Conservation (phyloP, 2,113 vertebrate genomes). For the Oncorhynchus mykiss region DNA sequence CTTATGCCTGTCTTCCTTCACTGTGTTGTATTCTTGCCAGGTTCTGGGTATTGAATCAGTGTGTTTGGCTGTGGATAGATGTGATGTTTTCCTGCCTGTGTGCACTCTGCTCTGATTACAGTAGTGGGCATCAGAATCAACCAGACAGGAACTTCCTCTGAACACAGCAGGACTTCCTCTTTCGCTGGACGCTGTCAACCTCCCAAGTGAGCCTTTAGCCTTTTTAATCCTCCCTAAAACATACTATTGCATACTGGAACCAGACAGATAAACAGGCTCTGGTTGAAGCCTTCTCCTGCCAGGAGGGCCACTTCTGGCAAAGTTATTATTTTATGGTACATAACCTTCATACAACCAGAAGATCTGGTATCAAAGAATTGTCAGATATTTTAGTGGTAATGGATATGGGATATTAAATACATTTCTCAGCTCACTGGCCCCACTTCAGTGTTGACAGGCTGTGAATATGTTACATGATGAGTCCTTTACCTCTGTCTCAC, state of each 20-base stretch:
- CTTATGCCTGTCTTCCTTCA: too few relatives aligned
- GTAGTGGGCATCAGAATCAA: background rate
- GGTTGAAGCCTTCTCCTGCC: too few relatives aligned
- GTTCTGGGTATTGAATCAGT: background rate
- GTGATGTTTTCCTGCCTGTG: background rate
- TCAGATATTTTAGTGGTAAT: too few relatives aligned
- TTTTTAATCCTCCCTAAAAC: background rate
- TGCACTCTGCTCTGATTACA: conserved; percentile 20
- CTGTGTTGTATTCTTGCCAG: too few relatives aligned
- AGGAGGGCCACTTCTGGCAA: too few relatives aligned
- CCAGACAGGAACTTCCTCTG: conserved; percentile 20
- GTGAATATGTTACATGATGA: background rate
- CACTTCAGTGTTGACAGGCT: background rate
- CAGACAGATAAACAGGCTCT: too few relatives aligned
- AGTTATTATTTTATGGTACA: too few relatives aligned
- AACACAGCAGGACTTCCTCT: conserved; percentile 2
- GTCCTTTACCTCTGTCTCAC: conserved; percentile 9
- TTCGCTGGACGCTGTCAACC: conserved; percentile 13
- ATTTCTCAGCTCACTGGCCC: too few relatives aligned
- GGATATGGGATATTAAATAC: too few relatives aligned
- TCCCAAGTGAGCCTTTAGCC: conserved; percentile 42
- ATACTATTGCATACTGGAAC: too few relatives aligned
- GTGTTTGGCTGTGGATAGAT: background rate
- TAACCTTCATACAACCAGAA: too few relatives aligned
- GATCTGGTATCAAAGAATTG: too few relatives aligned